Evolutionary conservation across 2,113 vertebrate species (phyloP).

Genomic region (Engraulis encrasicolus): DNA sequence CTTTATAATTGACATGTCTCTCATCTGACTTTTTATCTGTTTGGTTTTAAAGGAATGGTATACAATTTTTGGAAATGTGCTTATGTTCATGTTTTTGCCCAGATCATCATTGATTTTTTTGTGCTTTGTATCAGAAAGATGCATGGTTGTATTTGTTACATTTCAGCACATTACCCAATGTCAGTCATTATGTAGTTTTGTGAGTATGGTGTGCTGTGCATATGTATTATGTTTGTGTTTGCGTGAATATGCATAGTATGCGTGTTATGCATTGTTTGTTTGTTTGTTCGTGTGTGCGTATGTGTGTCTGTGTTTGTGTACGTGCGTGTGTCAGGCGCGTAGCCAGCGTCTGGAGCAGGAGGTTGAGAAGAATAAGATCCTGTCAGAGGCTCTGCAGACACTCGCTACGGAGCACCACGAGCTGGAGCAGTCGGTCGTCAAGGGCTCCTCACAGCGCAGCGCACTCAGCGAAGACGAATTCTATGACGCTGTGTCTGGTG

Average conservation of each 20-base stretch:
- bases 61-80: neutral
- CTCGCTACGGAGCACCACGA: conserved; percentile 94
- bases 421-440: conserved; percentile 91
- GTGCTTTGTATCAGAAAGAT: neutral
- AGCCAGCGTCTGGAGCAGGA: conserved; percentile 94
- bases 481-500: conserved; percentile 95
- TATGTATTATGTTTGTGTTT: too few relatives aligned
- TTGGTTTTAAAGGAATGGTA: neutral
- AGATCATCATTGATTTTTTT: neutral
- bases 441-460: conserved; percentile 84
- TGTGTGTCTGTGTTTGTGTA: conserved; percentile 46
- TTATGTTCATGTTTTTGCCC: neutral
- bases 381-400: conserved; percentile 93
- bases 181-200: neutral
- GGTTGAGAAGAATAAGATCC: conserved; percentile 95
- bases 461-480: conserved; percentile 93
- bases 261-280: conserved; percentile 30
- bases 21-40: neutral
- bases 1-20: too few relatives aligned
- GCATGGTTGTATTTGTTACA: neutral
- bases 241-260: too few relatives aligned
- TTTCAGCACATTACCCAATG: neutral
- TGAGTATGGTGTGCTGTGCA: too few relatives aligned
- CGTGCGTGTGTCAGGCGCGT: conserved; percentile 81
- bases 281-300: conserved; percentile 31